Base-by-base conservation (phyloP, 2,113 vertebrate species). In the Ciconia boyciana region DNA sequence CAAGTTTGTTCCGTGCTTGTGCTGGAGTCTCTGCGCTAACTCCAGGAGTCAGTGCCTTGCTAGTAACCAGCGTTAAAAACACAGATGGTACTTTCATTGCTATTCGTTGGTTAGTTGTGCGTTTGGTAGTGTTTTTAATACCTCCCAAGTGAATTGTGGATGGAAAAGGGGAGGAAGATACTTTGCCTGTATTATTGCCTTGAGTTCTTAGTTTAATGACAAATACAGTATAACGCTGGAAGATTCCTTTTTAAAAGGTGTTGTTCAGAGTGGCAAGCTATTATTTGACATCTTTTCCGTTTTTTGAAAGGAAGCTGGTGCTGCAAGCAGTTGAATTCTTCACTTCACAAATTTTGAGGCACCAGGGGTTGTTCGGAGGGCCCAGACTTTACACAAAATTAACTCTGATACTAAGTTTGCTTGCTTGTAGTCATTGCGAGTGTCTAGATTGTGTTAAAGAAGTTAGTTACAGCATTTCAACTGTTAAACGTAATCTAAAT, bases 21-120 rank as follows among this genome's bases (percentile, higher is more conserved):
- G 6, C 28, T 72, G 58, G 10, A 29, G 19, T 28, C 19, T 55
- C 34, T 29, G 72, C 14, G 3, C 9, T 25, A 43, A 17, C 44
- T 28, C 3, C 11, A 6, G 41, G 26, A 34, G 7, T 25, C 46
- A 1, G 43, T 16, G 48, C 51, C 11, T 26, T 28, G 10, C 11
- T 19, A 0, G 3, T 22, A 43, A 17, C 6, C 18, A 10, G 28
- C 5, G 2, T n/a, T 31, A 13, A 19, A 13, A 12, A 7, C 10
- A 31, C 11, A 7, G 22, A 2, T 10, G 6, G 17, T 2, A 5
- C 10, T 43, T n/a, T 1, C 1, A 0, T 41, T 26, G 18, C 13
- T 52, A 0, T 13, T 31, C 18, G 5, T 12, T 49, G 6, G 1
- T 13, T 65, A 31, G 5, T 51, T 69, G 13, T 13, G 5, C 39